These are phyloP conservation scores for Ellobium chinense DNA, from an alignment of 2,888 invertebrate genomes.

Conservation along the genomic window DNA sequence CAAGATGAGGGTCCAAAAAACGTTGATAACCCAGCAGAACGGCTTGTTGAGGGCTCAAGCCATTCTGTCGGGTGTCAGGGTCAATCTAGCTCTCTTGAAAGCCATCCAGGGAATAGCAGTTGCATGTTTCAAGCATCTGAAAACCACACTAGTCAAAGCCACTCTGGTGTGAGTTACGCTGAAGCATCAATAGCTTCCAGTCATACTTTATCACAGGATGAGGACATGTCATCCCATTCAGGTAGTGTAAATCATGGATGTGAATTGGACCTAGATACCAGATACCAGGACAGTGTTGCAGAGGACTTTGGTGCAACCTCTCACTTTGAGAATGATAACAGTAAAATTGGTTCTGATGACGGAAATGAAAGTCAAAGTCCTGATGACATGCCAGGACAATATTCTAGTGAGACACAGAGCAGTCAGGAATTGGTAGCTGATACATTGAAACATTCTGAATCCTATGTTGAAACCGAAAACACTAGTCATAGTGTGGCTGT, in stretches of 20 bases:
- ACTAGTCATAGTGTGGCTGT: background rate
- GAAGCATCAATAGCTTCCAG: background rate
- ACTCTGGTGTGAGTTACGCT: background rate
- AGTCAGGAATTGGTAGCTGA: background rate
- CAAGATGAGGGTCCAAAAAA: slow-evolving; percentile 67
- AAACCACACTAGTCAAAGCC: background rate
- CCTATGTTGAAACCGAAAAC: background rate
- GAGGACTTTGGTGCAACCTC: no score
- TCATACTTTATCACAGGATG: no score
- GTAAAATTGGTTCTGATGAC: background rate
- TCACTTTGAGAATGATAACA: no score
- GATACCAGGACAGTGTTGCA: no score
- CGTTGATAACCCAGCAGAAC: slow-evolving; percentile 61
- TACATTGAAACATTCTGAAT: no score
- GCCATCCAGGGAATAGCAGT: background rate
- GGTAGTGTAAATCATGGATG: background rate
- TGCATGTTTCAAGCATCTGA: background rate
- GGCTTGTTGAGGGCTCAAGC: slow-evolving; percentile 51
- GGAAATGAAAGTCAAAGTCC: background rate
- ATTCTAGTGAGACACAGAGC: no score
- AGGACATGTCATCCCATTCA: slow-evolving; percentile 5
- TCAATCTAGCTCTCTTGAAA: slow-evolving; percentile 41
- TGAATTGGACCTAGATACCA: no score
- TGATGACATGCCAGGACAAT: slow-evolving; percentile 5
- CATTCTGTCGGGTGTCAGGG: slow-evolving; percentile 54